Evolutionary conservation across 1,140 invertebrate genomes (phyloP).

Genomic region (Zaprionus inermis): DNA sequence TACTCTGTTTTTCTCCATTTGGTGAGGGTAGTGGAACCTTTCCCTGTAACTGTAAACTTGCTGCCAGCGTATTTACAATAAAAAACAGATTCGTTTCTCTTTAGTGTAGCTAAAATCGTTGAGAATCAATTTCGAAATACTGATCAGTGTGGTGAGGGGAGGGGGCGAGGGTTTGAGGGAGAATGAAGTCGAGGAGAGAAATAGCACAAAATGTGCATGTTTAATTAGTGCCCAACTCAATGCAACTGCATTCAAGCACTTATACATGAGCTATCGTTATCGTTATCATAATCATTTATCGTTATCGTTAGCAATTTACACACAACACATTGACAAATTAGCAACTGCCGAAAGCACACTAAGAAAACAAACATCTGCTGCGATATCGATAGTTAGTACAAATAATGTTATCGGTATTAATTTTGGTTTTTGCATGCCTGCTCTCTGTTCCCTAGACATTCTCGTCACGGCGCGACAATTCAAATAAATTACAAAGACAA

Average conservation of each 20-base stretch:
- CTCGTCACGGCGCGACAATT: conserved; percentile 55
- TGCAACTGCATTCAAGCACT: conserved; percentile 23
- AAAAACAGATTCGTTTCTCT: conserved; percentile 13
- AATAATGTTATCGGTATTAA: not conserved
- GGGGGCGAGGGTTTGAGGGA: not conserved
- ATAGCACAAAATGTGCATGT: conserved; percentile 67
- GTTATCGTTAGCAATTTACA: conserved; percentile 41
- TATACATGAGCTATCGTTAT: conserved; percentile 43
- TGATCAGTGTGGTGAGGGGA: not conserved
- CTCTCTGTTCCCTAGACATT: conserved; percentile 37
- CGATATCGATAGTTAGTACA: conserved; percentile 5
- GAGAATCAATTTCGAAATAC: conserved; percentile 17
- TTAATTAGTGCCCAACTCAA: conserved; percentile 68
- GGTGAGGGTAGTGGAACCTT: conserved; percentile 10
- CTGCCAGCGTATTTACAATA: conserved; percentile 46
- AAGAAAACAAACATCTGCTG: conserved; percentile 34
- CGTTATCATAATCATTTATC: conserved; percentile 30
- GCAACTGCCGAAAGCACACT: conserved; percentile 34
- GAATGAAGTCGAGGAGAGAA: conserved; percentile 26
- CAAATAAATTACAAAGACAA: conserved; percentile 40
- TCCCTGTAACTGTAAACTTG: conserved; percentile 25
- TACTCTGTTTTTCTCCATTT: conserved; percentile 8
- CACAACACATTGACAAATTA: conserved; percentile 46
- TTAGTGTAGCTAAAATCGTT: conserved; percentile 30
- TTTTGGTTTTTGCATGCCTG: not conserved